Conservation (phyloP, 2,888 invertebrate genomes). For the Eumacrocentrus americanus region DNA sequence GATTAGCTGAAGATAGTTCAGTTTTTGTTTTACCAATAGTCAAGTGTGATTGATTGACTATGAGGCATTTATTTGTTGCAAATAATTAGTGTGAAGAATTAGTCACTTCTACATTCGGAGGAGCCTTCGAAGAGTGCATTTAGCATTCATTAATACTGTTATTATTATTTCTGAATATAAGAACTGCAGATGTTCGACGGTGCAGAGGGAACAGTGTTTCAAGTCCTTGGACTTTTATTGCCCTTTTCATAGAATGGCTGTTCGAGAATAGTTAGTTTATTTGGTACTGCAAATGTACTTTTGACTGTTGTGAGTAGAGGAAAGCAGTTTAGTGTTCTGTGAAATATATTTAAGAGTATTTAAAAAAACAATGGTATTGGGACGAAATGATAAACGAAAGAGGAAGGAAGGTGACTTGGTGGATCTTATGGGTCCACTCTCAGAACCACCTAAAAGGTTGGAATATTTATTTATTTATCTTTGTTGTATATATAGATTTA, state of each 20-base stretch:
- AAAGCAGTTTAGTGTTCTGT: not conserved
- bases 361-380: constrained; percentile 51
- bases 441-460: constrained; percentile 57
- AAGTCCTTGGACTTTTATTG: not conserved
- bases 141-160: not conserved
- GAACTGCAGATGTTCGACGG: not conserved
- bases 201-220: not conserved
- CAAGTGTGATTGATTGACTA: too few relatives aligned
- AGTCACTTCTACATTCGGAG: not conserved
- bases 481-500: not conserved
- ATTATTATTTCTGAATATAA: not conserved
- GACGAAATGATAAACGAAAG: constrained; percentile 58
- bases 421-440: constrained; percentile 58
- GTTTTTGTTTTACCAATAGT: too few relatives aligned
- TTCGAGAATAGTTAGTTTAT: not conserved
- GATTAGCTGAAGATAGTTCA: too few relatives aligned
- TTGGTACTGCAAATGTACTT: too few relatives aligned
- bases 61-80: too few relatives aligned
- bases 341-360: not conserved
- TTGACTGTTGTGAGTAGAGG: not conserved
- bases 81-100: too few relatives aligned
- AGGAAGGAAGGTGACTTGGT: constrained; percentile 59
- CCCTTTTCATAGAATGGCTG: not conserved
- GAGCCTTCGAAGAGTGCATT: not conserved
- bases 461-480: constrained; percentile 16